Evolutionary conservation across 2,797 vertebrate species (phyloP).

Genomic region (Crocidura indochinensis): DNA sequence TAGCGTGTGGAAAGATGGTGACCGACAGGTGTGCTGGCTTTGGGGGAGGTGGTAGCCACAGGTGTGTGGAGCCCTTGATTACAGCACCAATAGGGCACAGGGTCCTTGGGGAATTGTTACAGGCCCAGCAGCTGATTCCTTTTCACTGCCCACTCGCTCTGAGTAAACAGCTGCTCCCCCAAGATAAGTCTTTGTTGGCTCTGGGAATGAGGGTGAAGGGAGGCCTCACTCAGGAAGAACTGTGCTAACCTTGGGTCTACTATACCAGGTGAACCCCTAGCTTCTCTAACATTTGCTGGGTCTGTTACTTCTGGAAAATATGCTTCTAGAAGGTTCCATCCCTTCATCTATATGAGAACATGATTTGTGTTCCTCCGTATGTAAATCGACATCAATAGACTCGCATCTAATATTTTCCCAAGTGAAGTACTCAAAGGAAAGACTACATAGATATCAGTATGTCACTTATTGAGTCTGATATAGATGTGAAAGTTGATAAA

Average conservation of each 20-base stretch:
- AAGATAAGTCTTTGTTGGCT: not conserved
- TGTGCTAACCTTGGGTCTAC: not conserved
- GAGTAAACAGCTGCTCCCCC: not conserved
- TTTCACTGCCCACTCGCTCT: not conserved
- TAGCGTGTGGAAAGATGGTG: not conserved
- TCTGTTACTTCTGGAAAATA: not conserved
- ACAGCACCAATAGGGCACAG: not conserved
- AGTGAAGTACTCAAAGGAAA: not conserved
- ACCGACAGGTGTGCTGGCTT: not conserved
- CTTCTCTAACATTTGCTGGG: not conserved
- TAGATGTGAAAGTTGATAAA: not conserved
- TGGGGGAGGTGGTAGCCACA: not conserved
- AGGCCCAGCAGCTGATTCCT: slow-evolving; percentile 11
- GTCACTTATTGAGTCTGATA: not conserved
- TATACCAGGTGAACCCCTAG: accelerated
- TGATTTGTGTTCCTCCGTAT: not conserved
- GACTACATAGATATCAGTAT: not conserved
- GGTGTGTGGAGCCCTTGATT: not conserved
- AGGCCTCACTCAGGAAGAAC: not conserved
- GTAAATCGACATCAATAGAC: not conserved
- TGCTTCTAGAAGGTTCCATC: not conserved
- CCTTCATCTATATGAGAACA: not conserved
- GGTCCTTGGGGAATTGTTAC: not conserved
- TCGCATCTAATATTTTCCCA: not conserved
- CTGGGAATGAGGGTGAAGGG: not conserved